Conservation (phyloP, 2,113 vertebrate species). For the Thoracochromis brauschi region DNA sequence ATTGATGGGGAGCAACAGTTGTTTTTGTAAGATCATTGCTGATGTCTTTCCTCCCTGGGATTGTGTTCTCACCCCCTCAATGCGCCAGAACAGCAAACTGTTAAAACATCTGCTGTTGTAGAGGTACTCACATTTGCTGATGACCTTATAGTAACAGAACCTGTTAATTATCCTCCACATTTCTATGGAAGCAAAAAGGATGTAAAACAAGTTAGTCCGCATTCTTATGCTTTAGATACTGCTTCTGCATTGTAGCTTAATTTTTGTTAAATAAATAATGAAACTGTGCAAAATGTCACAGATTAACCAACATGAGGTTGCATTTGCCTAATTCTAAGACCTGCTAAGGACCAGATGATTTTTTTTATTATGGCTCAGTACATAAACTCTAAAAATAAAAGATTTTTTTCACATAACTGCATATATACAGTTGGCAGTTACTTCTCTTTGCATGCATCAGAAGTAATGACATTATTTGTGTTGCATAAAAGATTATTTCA, state of each 20-base stretch:
- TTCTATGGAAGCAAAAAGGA: rapidly evolving
- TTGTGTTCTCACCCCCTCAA: background rate
- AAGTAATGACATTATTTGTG: background rate
- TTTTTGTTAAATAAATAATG: background rate
- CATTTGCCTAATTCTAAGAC: background rate
- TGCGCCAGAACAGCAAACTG: background rate
- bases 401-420: background rate
- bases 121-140: background rate
- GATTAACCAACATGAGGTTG: background rate
- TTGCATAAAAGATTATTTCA: background rate
- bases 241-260: background rate
- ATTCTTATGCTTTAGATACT: background rate
- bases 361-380: background rate
- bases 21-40: background rate
- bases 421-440: background rate
- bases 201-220: background rate
- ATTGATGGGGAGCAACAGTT: background rate
- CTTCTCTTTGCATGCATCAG: background rate
- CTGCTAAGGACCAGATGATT: background rate
- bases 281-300: background rate
- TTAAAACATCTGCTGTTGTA: background rate
- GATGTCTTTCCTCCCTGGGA: background rate
- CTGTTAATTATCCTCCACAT: background rate
- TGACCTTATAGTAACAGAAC: background rate
- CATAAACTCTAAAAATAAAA: background rate